A percentile compares a stretch with the other conserved stretches of the same genome.
Conservation (phyloP, 2,888 invertebrate species). For the Dinocampus coccinellae region DNA sequence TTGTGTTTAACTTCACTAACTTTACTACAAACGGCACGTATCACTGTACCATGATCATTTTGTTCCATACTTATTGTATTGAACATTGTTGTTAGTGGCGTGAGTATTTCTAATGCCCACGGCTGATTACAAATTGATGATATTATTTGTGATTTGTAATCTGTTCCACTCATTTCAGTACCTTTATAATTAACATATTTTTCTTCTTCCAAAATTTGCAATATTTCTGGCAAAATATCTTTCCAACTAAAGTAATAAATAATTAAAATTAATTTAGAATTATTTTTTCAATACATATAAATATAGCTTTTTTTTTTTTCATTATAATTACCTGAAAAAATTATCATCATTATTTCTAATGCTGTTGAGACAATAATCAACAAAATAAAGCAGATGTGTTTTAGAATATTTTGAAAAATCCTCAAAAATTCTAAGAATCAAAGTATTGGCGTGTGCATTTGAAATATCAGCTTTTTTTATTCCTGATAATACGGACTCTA, state of each 20-base stretch:
- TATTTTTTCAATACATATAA: background rate
- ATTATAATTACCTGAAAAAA: slow-evolving; percentile 67
- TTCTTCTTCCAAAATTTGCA: slow-evolving; percentile 72
- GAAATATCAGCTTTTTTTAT: slow-evolving; percentile 67
- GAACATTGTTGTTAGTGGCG: slow-evolving; percentile 78
- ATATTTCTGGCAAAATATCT: slow-evolving; percentile 76
- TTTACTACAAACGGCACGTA: slow-evolving; percentile 75
- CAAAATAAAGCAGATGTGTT: slow-evolving; percentile 72
- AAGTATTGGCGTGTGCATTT: slow-evolving; percentile 67
- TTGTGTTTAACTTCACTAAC: slow-evolving; percentile 74
- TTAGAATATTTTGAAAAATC: slow-evolving; percentile 72
- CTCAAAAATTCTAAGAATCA: slow-evolving; percentile 71
- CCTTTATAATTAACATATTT: slow-evolving; percentile 73
- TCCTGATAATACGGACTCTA: slow-evolving; percentile 64
- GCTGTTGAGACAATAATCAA: slow-evolving; percentile 72
- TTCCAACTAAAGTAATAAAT: no score
- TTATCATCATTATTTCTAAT: slow-evolving; percentile 71
- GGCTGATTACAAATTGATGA: slow-evolving; percentile 74
- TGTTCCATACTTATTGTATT: slow-evolving; percentile 74
- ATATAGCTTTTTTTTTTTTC: background rate
- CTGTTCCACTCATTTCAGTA: slow-evolving; percentile 72
- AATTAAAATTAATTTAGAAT: background rate
- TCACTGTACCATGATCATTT: slow-evolving; percentile 74
- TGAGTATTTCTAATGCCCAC: slow-evolving; percentile 75
- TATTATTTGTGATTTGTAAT: slow-evolving; percentile 75